Evolutionary conservation across 2,888 invertebrate genomes (phyloP), one percentile per base, ranked within the genome.

Genomic region (Stenchaetothrips biformis): DNA sequence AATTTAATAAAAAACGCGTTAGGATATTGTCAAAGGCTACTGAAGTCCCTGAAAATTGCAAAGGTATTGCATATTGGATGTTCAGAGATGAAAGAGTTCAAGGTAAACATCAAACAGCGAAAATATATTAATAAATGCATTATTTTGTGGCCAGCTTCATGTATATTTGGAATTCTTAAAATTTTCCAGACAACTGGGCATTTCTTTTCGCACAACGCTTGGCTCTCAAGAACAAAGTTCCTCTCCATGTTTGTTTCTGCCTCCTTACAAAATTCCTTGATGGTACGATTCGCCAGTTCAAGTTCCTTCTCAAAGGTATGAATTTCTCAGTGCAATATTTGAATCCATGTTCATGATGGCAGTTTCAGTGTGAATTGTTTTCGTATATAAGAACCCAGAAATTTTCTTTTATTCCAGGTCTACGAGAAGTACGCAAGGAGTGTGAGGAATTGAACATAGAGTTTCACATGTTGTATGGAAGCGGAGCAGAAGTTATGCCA

Each of bases 21-120:
- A 89, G 92, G 83, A 89, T 95, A 67, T 86, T 96, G 59, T 91
- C 92, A 2, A 87, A 90, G 27, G 89, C 88, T 79, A 89, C 90
- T 83, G 89, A 91, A 84, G 91, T 95, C 25, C 88, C 89, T 79
- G 90, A 90, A 81, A 85, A 88, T 13, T 88, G 89, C 47, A 90
- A 92, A 80, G 92, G 91, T 27, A 88, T 95, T 79, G 88, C 94
- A 1, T 97, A 97, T 86, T 97, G 96, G 96, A 97, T 96, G 96
- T 94, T 93, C 1, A 89, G 97, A 80, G 97, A 97, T 87, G 92
- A 92, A 83, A 89, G 97, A 83, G 92, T 96, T 18, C 95, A 97
- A 87, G 91, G 91, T 90, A 84, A 78, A 78, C 59, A 25, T 18
- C n/a, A n/a, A 13, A 49, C 21, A 6, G 25, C 25, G 21, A 78